Evolutionary conservation across 1,140 invertebrate species (phyloP).

Genomic region (Myzus persicae): DNA sequence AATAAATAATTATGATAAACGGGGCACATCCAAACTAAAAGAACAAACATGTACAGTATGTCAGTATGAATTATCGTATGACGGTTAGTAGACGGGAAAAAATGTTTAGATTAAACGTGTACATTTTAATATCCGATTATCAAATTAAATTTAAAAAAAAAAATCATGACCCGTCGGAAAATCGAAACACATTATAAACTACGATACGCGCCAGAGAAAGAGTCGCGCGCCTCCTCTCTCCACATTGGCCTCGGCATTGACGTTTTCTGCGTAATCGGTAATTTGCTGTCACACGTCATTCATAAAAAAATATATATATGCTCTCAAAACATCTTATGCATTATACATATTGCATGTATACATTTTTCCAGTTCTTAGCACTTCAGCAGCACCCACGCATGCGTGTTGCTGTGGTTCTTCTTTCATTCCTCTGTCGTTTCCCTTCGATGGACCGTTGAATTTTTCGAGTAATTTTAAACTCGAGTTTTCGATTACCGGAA

Average conservation of each 20-base stretch:
- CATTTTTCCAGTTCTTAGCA: neutral
- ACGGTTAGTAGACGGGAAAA: neutral
- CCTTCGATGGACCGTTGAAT: neutral
- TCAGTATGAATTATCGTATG: neutral
- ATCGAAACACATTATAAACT: neutral
- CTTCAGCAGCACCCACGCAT: neutral
- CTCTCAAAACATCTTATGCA: neutral
- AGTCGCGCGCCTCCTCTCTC: neutral
- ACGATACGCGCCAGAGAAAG: too few relatives aligned
- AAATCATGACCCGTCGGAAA: neutral
- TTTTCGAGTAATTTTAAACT: neutral
- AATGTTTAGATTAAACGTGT: neutral
- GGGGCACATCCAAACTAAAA: neutral
- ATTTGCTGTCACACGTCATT: constrained; percentile 20
- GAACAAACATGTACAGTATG: neutral
- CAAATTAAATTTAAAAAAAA: neutral
- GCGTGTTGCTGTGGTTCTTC: neutral
- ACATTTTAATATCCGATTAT: neutral
- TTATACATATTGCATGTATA: neutral
- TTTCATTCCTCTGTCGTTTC: neutral
- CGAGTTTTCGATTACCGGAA: neutral
- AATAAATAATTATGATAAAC: neutral
- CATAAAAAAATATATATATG: neutral
- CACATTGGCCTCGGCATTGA: neutral
- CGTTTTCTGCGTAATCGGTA: constrained; percentile 20